Evolutionary conservation across 92 coral and sea anemone species (phyloP).

Genomic region (Parazoanthus swiftii): DNA sequence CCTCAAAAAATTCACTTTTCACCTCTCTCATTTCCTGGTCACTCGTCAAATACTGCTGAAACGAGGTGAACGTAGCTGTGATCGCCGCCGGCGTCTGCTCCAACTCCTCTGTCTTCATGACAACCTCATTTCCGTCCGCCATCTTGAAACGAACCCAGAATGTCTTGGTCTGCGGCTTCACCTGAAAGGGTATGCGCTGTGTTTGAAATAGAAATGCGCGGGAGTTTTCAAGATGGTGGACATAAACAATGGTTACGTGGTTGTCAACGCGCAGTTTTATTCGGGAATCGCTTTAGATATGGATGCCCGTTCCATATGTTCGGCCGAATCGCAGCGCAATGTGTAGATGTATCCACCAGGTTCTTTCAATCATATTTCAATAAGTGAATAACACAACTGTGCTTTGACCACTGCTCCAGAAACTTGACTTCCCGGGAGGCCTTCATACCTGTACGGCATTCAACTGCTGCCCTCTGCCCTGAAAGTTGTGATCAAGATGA

Average conservation of each 20-base stretch:
- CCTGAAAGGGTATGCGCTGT: constrained; percentile 28
- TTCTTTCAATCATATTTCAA: not conserved
- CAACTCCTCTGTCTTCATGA: not conserved
- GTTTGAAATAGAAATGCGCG: constrained; percentile 42
- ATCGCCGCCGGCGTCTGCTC: constrained; percentile 36
- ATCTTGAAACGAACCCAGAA: constrained; percentile 45
- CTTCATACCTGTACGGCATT: too few species aligned
- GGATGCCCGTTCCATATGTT: not conserved
- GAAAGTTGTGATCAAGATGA: not conserved
- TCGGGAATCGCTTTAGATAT: not conserved
- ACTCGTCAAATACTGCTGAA: constrained; percentile 74
- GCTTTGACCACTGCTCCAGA: not conserved
- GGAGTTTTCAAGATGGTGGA: constrained; percentile 63
- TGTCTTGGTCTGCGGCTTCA: constrained; percentile 34
- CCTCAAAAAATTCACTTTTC: not conserved
- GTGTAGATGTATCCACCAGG: not conserved
- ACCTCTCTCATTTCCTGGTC: constrained; percentile 98
- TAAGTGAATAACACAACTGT: not conserved
- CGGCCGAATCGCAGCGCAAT: not conserved
- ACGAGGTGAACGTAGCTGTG: constrained; percentile 66
- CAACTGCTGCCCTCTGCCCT: not conserved
- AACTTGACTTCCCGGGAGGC: not conserved
- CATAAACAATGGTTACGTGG: not conserved
- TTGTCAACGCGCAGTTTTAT: not conserved
- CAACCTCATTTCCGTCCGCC: constrained; percentile 49